Conservation (phyloP, 1,140 invertebrate genomes). For the Drusus annulatus region DNA sequence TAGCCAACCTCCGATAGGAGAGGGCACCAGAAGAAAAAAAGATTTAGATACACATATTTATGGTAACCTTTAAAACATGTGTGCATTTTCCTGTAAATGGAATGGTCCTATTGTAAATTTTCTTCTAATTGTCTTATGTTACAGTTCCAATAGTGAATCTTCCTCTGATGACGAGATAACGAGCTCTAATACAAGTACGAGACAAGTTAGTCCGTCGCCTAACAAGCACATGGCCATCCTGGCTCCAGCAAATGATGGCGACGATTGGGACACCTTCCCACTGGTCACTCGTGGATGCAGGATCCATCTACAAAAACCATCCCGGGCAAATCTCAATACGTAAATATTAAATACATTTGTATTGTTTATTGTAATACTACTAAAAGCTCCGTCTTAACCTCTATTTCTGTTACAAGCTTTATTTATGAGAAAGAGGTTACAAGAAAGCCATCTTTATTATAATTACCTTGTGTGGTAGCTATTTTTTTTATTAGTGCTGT, state of each 20-base stretch:
- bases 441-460: too few relatives aligned
- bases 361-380: too few relatives aligned
- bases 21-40: too few relatives aligned
- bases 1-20: too few relatives aligned
- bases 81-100: background rate
- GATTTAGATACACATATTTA: too few relatives aligned
- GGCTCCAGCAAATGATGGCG: constrained; percentile 14
- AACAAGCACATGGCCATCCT: constrained; percentile 29
- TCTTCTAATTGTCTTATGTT: constrained; percentile 45
- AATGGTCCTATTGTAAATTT: constrained; percentile 23
- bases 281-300: constrained; percentile 64
- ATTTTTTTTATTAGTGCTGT: too few relatives aligned
- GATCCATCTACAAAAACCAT: constrained; percentile 63
- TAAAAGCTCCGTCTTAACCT: too few relatives aligned
- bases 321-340: constrained; percentile 66
- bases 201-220: constrained; percentile 61
- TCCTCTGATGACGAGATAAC: constrained; percentile 69
- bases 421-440: too few relatives aligned
- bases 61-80: too few relatives aligned
- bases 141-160: constrained; percentile 68
- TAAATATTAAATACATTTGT: constrained; percentile 60
- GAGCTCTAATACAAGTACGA: constrained; percentile 63
- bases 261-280: constrained; percentile 60
- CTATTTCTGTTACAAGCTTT: too few relatives aligned
- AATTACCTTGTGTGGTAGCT: too few relatives aligned